Conservation (phyloP, 1,140 invertebrate species). For the Papilio dardanus region DNA sequence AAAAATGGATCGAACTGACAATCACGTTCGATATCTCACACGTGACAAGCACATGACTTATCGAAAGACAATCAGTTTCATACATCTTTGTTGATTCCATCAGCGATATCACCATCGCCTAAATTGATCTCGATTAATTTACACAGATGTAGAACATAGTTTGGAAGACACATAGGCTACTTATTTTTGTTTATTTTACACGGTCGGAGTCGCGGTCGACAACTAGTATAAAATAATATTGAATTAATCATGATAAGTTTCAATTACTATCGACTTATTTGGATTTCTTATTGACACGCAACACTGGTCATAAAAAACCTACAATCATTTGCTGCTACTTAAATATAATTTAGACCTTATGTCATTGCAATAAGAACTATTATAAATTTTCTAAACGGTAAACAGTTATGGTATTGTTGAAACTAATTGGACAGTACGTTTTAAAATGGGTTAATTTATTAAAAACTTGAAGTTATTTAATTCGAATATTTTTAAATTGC, state of each 20-base stretch:
- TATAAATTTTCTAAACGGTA: neutral
- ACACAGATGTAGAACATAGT: too few species aligned
- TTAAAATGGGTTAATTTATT: neutral
- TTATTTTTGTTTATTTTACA: too few species aligned
- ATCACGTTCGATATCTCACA: too few species aligned
- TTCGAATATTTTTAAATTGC: neutral
- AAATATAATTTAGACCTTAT: neutral
- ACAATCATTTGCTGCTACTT: neutral
- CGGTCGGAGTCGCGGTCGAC: too few species aligned
- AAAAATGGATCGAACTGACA: too few species aligned
- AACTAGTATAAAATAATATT: too few species aligned
- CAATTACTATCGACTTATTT: conserved; percentile 30
- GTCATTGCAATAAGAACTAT: neutral
- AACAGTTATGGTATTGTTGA: neutral
- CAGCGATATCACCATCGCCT: too few species aligned
- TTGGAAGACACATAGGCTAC: too few species aligned
- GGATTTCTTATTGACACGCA: conserved; percentile 3
- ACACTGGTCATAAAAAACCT: neutral
- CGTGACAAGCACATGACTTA: too few species aligned
- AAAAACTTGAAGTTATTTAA: neutral
- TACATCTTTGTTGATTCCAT: too few species aligned
- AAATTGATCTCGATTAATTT: too few species aligned
- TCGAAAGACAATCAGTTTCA: too few species aligned
- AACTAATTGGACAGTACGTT: neutral
- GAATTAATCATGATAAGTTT: neutral